A percentile compares a stretch with the other conserved stretches of the same genome.
These are phyloP conservation scores for Microchrysa polita DNA, from an alignment of 2,888 invertebrate species.

Conservation along the genomic window DNA sequence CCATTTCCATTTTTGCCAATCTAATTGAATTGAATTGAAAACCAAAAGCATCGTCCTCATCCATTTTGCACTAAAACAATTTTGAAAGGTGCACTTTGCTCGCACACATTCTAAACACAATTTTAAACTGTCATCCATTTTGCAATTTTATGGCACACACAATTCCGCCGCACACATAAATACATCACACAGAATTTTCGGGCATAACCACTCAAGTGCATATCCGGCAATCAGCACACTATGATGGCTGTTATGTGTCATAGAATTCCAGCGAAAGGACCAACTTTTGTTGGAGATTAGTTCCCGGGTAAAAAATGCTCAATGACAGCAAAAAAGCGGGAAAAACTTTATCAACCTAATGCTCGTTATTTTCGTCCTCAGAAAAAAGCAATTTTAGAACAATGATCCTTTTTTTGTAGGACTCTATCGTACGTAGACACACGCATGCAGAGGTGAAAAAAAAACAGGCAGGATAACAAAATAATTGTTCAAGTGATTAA, in stretches of 20 bases:
- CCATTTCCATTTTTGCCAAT: no score
- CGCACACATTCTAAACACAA: neutral
- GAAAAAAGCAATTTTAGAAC: slow-evolving; percentile 34
- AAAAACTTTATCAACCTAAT: slow-evolving; percentile 34
- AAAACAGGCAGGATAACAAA: neutral
- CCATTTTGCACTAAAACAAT: neutral
- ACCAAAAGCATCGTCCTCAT: no score
- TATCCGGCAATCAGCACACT: neutral
- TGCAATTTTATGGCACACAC: slow-evolving; percentile 5
- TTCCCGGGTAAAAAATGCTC: slow-evolving; percentile 17
- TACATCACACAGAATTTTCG: neutral
- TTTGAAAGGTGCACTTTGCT: slow-evolving; percentile 8
- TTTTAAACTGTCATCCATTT: slow-evolving; percentile 23
- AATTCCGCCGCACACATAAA: slow-evolving; percentile 20
- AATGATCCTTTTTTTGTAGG: slow-evolving; percentile 20
- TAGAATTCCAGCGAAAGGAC: slow-evolving; percentile 15
- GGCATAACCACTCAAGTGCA: neutral
- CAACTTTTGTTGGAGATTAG: slow-evolving; percentile 40
- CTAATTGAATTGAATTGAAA: no score
- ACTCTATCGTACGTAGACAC: neutral
- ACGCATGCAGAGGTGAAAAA: neutral
- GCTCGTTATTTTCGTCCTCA: neutral
- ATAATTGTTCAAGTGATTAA: slow-evolving; percentile 39
- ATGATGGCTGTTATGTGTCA: slow-evolving; percentile 16
- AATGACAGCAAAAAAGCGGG: slow-evolving; percentile 22